A percentile compares a stretch with the other conserved stretches of the same genome.
These are phyloP conservation scores for Podarcis raffonei DNA, from an alignment of 2,113 vertebrate genomes.

Conservation along the genomic window DNA sequence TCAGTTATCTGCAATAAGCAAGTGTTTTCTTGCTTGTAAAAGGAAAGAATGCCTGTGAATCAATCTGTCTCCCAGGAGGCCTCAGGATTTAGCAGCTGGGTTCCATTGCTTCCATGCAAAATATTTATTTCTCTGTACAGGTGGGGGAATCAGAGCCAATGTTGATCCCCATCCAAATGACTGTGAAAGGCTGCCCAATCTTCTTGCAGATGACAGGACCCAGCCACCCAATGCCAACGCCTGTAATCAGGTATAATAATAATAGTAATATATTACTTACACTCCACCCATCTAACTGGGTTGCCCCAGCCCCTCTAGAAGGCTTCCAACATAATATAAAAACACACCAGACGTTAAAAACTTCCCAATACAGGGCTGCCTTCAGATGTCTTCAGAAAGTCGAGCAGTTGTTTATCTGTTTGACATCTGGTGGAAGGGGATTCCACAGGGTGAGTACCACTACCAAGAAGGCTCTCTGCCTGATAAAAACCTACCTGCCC, in stretches of 20 bases:
- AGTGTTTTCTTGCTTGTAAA: neutral
- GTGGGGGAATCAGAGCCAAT: conserved; percentile 81
- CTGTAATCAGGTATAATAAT: conserved; percentile 79
- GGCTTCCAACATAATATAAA: no score
- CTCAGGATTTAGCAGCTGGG: neutral
- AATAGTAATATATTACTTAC: no score
- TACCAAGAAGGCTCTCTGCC: no score
- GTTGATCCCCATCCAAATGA: conserved; percentile 84
- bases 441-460: no score
- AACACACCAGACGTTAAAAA: no score
- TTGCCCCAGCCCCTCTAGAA: no score
- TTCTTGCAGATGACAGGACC: conserved; percentile 86
- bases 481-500: neutral
- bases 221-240: conserved; percentile 72
- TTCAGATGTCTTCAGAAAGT: no score
- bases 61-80: neutral
- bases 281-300: no score
- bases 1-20: neutral
- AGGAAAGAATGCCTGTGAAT: neutral
- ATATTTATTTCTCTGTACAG: conserved; percentile 64
- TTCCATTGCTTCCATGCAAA: conserved; percentile 23
- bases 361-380: no score
- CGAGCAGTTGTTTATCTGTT: no score
- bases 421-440: no score
- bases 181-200: conserved; percentile 88